Conservation (phyloP, 35 echinoderm and acorn worm genomes). For the Eucidaris tribuloides region DNA sequence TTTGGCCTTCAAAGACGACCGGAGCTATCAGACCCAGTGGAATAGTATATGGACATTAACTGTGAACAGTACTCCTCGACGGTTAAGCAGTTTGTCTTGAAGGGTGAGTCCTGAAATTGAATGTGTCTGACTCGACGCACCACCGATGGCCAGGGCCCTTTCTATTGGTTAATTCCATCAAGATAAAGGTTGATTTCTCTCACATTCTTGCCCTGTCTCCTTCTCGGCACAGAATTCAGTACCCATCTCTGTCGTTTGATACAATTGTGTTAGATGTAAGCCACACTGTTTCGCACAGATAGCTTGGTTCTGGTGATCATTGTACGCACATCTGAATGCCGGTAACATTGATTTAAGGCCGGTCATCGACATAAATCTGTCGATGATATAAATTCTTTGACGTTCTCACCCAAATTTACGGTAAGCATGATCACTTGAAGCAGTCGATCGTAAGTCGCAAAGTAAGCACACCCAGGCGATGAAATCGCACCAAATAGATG, state of each 20-base stretch:
- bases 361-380: constrained; percentile 31
- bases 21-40: constrained; percentile 52
- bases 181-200: constrained; percentile 9
- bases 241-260: constrained; percentile 24
- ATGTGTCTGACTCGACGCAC: constrained; percentile 46
- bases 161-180: constrained; percentile 30
- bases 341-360: too few relatives aligned
- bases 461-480: constrained; percentile 42
- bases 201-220: not conserved
- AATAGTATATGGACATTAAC: constrained; percentile 53
- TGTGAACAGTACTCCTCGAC: constrained; percentile 37
- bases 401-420: too few relatives aligned
- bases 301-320: not conserved
- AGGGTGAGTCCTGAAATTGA: constrained; percentile 37
- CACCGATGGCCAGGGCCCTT: constrained; percentile 52
- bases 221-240: constrained; percentile 17
- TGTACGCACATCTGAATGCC: not conserved
- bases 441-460: not conserved
- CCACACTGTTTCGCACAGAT: constrained; percentile 15
- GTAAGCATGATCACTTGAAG: not conserved
- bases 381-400: constrained; percentile 47
- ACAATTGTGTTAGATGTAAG: constrained; percentile 39
- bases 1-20: constrained; percentile 32
- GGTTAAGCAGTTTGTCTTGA: constrained; percentile 15
- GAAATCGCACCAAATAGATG: constrained; percentile 45